Evolutionary conservation across 1,140 invertebrate species (phyloP), one percentile per base, ranked within the genome.

Genomic region (Brachionus rubens): DNA sequence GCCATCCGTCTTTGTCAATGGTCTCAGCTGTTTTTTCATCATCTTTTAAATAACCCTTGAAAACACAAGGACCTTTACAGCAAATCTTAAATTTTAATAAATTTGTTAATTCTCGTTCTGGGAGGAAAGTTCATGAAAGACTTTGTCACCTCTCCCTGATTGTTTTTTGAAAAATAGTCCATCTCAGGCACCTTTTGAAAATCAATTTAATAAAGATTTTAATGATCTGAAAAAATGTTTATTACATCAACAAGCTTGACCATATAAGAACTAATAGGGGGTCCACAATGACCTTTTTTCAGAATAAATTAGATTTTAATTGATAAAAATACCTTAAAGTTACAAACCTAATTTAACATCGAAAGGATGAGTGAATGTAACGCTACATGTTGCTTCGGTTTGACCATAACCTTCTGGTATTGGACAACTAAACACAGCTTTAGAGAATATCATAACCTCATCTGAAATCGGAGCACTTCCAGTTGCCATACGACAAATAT

Each of bases 381-480:
- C 90, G 14, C 94, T 93, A 72, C 93, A 94, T 50, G 90, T 90
- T 81, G 92, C 95, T 85, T 99, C 96, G 4, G 96, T 99, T 86
- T 98, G 94, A 0, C 96, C 96, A 85, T 98, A 99, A 14, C 96
- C 94, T 87, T 97, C 94, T 33, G 80, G 59, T 54, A 83, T 79
- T 81, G 82, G 62, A 85, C 93, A 96, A 0, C 96, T 95, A 14
- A 97, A 88, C 28, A 93, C 92, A 83, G 92, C 95, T 78, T 95
- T 88, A 54, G 92, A 89, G 82, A 98, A 98, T 1, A 91, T 95
- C 3, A 98, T 88, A 9, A 99, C 94, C 82, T 92, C 68, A 40
- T 91, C 91, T 33, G 92, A 91, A 36, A 96, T 84, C 54, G 93
- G 93, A 0, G 96, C 96, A 1, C 94, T 96, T 0, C 95, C 96